Evolutionary conservation across 1,140 invertebrate genomes (phyloP).

Genomic region (Pseudomyrmex flavicornis): DNA sequence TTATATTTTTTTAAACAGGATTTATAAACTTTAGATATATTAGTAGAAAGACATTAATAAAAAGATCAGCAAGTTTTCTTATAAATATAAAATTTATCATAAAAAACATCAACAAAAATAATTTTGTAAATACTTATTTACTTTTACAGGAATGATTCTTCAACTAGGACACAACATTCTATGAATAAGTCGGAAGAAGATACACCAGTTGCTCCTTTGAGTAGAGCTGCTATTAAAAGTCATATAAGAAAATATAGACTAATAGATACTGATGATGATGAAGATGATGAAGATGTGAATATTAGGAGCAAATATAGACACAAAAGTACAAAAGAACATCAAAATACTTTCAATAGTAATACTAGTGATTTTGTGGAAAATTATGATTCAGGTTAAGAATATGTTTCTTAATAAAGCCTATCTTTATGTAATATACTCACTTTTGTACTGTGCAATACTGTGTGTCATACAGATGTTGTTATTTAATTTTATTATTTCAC

Average conservation of each 20-base stretch:
- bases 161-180: too few species aligned
- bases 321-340: too few species aligned
- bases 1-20: too few species aligned
- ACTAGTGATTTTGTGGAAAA: neutral
- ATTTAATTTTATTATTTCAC: neutral
- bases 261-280: neutral
- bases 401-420: neutral
- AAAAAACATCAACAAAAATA: neutral
- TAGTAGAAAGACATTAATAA: too few species aligned
- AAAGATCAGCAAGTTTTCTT: too few species aligned
- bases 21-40: too few species aligned
- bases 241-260: neutral
- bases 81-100: too few species aligned
- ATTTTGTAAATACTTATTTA: constrained; percentile 1
- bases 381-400: neutral
- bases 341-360: too few species aligned
- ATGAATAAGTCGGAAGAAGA: neutral
- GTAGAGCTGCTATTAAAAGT: neutral
- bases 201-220: neutral
- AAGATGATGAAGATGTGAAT: neutral
- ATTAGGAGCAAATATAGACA: neutral
- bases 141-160: too few species aligned
- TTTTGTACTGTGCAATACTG: neutral
- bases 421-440: neutral
- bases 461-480: constrained; percentile 4